Base-by-base conservation (phyloP, 2,888 invertebrate species). In the Sphaerophoria rueppellii region DNA sequence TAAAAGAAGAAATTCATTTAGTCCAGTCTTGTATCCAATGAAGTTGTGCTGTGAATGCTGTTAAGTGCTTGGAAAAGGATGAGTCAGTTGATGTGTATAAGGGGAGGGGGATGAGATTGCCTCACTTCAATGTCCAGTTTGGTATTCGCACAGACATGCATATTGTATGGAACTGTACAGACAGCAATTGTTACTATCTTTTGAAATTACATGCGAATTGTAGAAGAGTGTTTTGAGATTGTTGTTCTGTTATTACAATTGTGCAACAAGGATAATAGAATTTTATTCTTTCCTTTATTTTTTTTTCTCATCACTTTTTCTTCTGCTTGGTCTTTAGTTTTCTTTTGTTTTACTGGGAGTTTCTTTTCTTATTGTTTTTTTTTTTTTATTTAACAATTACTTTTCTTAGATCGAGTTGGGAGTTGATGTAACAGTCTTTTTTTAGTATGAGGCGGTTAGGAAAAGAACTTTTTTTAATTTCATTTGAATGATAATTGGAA, bases 201-300 rank as follows among this genome's bases (percentile, higher is more conserved):
- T 65, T n/a, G 65, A 78, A 67, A 82, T 79, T 75, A 80, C 76
- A 85, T 70, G 77, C 76, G 77, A 85, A 85, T 85, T 81, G 81
- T 76, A 65, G 48, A 69, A 85, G 73, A 85, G 80, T 85, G 80
- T 85, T 81, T 67, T 73, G 73, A 76, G 73, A 80, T 85, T 85
- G 76, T 85, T 85, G 72, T 80, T 80, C 61, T 81, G 76, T 85
- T 85, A 79, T 83, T 75, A 85, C 85, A 85, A 85, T 80, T 85
- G 35, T 65, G 80, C 72, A 67, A 34, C 46, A 72, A 76, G 76
- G 77, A 85, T 85, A 85, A 85, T 85, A 85, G 80, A 85, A 85
- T 85, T 77, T 76, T 50, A 81, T 77, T 65, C 73, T 77, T 76
- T 83, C 72, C 72, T 61, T 57, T 79, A 57, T 24, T 54, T 71